A percentile compares a stretch with the other conserved stretches of the same genome.
phyloP scores from a whole-genome alignment of 2,888 invertebrate species.

The Melanostoma scalare region DNA sequence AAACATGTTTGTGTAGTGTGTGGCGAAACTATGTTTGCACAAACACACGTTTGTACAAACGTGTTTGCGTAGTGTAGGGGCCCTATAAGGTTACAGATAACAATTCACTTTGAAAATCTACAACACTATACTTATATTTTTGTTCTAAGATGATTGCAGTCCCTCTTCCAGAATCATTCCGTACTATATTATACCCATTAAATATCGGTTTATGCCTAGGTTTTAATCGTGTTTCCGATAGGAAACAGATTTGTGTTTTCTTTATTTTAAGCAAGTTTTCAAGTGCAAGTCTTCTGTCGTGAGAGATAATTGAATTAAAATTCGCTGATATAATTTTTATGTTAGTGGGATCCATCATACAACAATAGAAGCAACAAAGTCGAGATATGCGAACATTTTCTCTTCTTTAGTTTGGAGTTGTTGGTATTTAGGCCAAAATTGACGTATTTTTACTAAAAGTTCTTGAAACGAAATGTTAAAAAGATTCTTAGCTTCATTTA shows the following conservation, averaged over 20 bases:
- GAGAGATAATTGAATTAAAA: constrained; percentile 32
- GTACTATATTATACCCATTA: constrained; percentile 10
- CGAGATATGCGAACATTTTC: constrained; percentile 25
- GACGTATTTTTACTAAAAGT: constrained; percentile 4
- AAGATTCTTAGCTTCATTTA: too few relatives aligned
- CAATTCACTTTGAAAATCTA: constrained; percentile 1
- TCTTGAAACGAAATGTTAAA: background rate
- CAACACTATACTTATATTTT: background rate
- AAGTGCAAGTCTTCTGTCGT: constrained; percentile 18
- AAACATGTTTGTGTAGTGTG: too few relatives aligned
- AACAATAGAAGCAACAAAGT: constrained; percentile 29
- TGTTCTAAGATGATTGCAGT: constrained; percentile 6
- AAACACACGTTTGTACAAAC: too few relatives aligned
- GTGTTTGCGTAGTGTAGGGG: too few relatives aligned
- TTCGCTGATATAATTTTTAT: constrained; percentile 13
- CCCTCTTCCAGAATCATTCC: constrained; percentile 5
- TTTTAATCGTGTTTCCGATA: background rate
- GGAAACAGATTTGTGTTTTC: background rate
- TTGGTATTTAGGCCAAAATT: constrained; percentile 9
- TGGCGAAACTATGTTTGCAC: too few relatives aligned
- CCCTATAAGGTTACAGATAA: constrained; percentile 10
- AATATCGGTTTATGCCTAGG: constrained; percentile 11
- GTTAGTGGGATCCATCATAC: constrained; percentile 9
- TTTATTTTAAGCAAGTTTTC: constrained; percentile 3
- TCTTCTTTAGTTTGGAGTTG: constrained; percentile 1